Evolutionary conservation across 2,797 vertebrate genomes (phyloP).

Genomic region (Aeoliscus strigatus): DNA sequence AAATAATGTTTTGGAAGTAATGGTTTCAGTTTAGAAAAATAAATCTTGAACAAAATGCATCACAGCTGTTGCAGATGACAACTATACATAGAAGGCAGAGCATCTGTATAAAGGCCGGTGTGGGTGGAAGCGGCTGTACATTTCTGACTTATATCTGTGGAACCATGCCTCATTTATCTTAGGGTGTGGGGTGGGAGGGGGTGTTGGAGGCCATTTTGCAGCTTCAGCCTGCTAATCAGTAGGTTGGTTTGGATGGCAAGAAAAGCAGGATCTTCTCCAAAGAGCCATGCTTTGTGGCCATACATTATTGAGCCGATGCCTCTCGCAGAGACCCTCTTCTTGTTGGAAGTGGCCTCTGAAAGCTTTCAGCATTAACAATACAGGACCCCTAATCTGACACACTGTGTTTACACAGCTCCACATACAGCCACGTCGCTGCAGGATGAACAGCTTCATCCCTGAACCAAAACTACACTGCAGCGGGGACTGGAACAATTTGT

Average conservation of each 20-base stretch:
- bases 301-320: constrained; percentile 12
- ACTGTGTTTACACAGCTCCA: constrained; percentile 30
- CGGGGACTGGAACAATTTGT: not conserved
- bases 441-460: constrained; percentile 3
- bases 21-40: constrained; percentile 1
- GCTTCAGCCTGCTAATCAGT: constrained; percentile 16
- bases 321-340: constrained; percentile 5
- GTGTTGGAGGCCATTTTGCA: constrained; percentile 8
- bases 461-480: not conserved
- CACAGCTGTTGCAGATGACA: no score
- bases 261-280: constrained; percentile 11
- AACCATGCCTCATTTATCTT: constrained; percentile 60
- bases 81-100: no score
- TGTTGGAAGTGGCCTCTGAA: constrained; percentile 18
- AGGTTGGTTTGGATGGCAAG: constrained; percentile 10
- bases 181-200: constrained; percentile 42
- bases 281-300: not conserved
- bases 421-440: constrained; percentile 26
- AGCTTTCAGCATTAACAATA: constrained; percentile 39
- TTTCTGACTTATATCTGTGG: constrained; percentile 38
- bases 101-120: no score
- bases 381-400: constrained; percentile 25
- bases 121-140: constrained; percentile 6
- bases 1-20: no score
- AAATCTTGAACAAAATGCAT: no score